Evolutionary conservation across 2,797 vertebrate genomes (phyloP), one percentile per base, ranked within the genome.

Genomic region (Mus minutoides): DNA sequence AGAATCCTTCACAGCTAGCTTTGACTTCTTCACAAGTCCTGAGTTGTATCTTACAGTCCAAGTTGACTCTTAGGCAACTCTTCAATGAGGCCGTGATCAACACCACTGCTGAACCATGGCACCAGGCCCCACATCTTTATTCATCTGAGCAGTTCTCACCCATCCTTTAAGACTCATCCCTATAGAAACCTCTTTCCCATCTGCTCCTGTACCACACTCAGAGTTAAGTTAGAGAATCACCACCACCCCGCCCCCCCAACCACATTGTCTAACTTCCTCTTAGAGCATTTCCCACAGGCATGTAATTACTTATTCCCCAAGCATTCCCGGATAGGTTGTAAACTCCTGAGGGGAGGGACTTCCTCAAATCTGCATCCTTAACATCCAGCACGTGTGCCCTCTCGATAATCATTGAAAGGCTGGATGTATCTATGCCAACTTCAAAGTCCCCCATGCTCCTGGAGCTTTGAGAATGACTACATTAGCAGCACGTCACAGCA

Each of bases 401-500:
- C 80, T 90, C 14, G 43, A 40, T 46, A 92, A 43, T 58, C 3
- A 67, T 7, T 31, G 14, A 34, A 29, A 22, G 14, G 46, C 34
- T 34, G 12, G 14, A 34, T 40, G 14, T 29, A 83, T 62, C 94
- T 40, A 52, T 24, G 34, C 0, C 4, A 60, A 75, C 64, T 86
- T 88, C 85, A 83, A 90, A 88, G 75, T 56, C 56, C 34, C 60
- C 69, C 19, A 11, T n/a, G 56, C 71, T 13, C 58, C 49, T n/a
- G 24, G 16, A 11, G 69, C 60, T 91, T 62, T 49, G 16, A 94
- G 52, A 96, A 75, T 49, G 49, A 75, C 10, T 34, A 10, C 78
- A 79, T 94, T 89, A 87, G 78, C 95, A 89, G 56, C 56, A 17
- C 31, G 24, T 85, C 87, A 84, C 21, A 93, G 92, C 75, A 76